phyloP scores from a whole-genome alignment of 2,113 vertebrate genomes.

The Actenoides hombroni region DNA sequence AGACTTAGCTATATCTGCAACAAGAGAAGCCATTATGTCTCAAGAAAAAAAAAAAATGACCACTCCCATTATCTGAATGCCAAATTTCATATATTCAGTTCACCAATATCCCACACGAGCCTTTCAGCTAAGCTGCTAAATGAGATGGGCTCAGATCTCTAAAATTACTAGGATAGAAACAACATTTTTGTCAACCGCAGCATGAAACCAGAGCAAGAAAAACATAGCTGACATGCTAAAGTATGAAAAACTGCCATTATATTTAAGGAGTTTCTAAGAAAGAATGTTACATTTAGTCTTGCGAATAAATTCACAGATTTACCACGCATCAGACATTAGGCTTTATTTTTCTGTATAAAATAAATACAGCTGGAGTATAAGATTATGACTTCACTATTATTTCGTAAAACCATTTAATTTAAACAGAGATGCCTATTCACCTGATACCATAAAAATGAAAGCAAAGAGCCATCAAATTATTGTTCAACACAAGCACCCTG shows the following conservation, averaged over 20 bases:
- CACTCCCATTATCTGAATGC: constrained; percentile 42
- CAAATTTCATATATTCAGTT: constrained; percentile 24
- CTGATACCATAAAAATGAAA: constrained; percentile 8
- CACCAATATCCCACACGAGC: background rate
- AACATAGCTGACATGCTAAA: background rate
- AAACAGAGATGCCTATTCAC: constrained; percentile 20
- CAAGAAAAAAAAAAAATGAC: background rate
- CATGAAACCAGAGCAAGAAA: background rate
- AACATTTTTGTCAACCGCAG: constrained; percentile 21
- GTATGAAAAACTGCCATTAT: constrained; percentile 50
- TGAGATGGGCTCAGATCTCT: background rate
- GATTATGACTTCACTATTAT: constrained; percentile 68
- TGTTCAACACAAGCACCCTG: background rate
- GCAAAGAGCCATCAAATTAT: background rate
- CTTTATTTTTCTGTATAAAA: constrained; percentile 77
- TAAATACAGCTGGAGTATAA: constrained; percentile 69
- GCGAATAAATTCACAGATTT: constrained; percentile 67
- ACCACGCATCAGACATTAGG: constrained; percentile 57
- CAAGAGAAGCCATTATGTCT: constrained; percentile 26
- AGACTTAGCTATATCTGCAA: background rate
- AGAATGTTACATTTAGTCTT: constrained; percentile 66
- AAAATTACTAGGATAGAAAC: background rate
- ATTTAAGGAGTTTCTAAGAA: constrained; percentile 63
- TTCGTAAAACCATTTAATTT: constrained; percentile 69
- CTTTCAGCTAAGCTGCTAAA: background rate